Evolutionary conservation across 2,113 vertebrate species (phyloP), one percentile per base, ranked within the genome.

Genomic region (Neopipo cinnamomea): DNA sequence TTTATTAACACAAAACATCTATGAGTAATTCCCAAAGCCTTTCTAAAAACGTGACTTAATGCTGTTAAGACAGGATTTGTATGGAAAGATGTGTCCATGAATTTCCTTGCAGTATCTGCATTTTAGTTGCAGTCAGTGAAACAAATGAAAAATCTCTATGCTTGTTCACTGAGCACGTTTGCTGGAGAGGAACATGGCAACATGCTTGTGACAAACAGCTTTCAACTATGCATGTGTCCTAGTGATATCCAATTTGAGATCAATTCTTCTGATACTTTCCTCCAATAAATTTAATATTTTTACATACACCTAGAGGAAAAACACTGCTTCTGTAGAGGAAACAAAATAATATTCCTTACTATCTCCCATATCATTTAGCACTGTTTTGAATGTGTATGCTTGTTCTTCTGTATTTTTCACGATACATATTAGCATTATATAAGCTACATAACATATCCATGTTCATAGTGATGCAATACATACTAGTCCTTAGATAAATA

Each of bases 1-100:
- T 74, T 83, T 61, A 85, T 77, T 76, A 89, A 88, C 6, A 63
- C 28, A 85, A 8, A 59, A 1, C 21, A 59, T 19, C 17, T 73
- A 42, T 24, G 39, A 93, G 42, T 85, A 90, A 92, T 88, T 86
- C 49, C 17, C 79, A 85, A 88, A 94, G 66, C 46, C 53, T 73
- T 88, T 84, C 86, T 85, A 70, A 72, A 94, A 86, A 50, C 63
- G 66, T 78, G 42, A 84, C 22, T 93, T 82, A 87, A 88, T 76
- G 68, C n/a, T 52, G 50, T 87, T 78, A 89, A 91, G 47, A 75
- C 4, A 27, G 46, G 30, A 77, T 84, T 88, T 80, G 28, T 70
- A 67, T 27, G 27, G 59, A 50, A 88, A 88, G 59, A 74, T 15
- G 8, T 41, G 59, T 50, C 59, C 56, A 46, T 35, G 17, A 70